phyloP scores from a whole-genome alignment of 2,113 vertebrate species.

The Tyrannus savana region DNA sequence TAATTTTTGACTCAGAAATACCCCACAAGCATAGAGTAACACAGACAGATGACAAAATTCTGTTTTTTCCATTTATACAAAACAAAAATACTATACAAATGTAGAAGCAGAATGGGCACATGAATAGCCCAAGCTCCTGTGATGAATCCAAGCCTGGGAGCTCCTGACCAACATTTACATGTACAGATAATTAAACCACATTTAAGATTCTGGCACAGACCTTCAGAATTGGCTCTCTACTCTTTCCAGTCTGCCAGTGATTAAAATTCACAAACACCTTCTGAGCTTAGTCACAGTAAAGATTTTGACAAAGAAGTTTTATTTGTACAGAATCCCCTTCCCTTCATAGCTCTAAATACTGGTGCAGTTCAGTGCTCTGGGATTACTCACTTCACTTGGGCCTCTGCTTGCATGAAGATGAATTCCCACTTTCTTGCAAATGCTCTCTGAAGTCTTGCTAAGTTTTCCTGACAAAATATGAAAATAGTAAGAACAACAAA shows the following conservation, averaged over 20 bases:
- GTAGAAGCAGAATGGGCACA: background rate
- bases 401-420: slow-evolving; percentile 98
- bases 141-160: background rate
- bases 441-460: slow-evolving; percentile 93
- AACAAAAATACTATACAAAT: background rate
- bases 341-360: background rate
- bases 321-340: background rate
- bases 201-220: background rate
- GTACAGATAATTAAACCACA: background rate
- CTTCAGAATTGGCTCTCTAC: background rate
- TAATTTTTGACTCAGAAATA: background rate
- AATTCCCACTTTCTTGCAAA: slow-evolving; percentile 98
- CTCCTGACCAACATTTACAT: background rate
- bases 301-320: background rate
- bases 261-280: slow-evolving; percentile 1
- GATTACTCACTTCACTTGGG: slow-evolving; percentile 94
- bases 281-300: background rate
- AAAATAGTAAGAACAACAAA: slow-evolving; percentile 49
- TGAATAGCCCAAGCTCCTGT: background rate
- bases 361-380: background rate
- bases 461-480: slow-evolving; percentile 86
- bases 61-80: background rate
- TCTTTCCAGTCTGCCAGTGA: background rate
- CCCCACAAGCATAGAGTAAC: background rate
- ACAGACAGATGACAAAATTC: background rate